Percentiles rank a stretch among this genome's conserved stretches.
These are phyloP conservation scores for Rhamnusium bicolor DNA, from an alignment of 2,888 invertebrate species.

Conservation along the genomic window DNA sequence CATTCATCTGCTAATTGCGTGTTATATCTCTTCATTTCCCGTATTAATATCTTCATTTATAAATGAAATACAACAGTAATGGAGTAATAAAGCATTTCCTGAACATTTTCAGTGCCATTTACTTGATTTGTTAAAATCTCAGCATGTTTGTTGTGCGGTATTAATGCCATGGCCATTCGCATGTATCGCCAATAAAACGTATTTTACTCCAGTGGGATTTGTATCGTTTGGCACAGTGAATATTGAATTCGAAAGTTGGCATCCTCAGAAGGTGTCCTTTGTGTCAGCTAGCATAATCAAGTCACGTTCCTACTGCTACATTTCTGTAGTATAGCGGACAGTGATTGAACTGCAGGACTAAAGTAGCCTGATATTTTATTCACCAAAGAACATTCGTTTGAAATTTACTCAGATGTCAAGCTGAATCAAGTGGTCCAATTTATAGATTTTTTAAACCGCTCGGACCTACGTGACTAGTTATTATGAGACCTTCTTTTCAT, in stretches of 20 bases:
- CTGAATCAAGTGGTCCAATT: slow-evolving; percentile 62
- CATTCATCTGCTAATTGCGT: too few species aligned
- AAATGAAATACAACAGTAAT: too few species aligned
- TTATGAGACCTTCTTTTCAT: slow-evolving; percentile 12
- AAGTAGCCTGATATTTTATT: slow-evolving; percentile 67
- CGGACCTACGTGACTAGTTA: slow-evolving; percentile 43
- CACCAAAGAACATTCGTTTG: slow-evolving; percentile 64
- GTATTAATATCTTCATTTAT: too few species aligned
- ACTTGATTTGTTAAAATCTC: neutral
- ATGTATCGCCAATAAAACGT: slow-evolving; percentile 49
- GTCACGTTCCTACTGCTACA: slow-evolving; percentile 57
- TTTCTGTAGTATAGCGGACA: slow-evolving; percentile 61
- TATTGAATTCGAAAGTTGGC: slow-evolving; percentile 52
- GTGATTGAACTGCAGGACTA: slow-evolving; percentile 66
- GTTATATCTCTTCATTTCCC: too few species aligned
- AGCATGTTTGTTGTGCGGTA: slow-evolving; percentile 20
- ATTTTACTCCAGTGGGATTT: slow-evolving; percentile 50
- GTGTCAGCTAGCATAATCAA: slow-evolving; percentile 51
- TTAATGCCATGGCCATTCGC: slow-evolving; percentile 45
- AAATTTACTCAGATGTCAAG: slow-evolving; percentile 64
- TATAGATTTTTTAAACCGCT: slow-evolving; percentile 55
- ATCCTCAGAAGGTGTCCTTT: slow-evolving; percentile 50
- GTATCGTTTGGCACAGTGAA: slow-evolving; percentile 53
- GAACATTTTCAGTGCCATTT: neutral
- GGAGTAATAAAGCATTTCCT: too few species aligned